Evolutionary conservation across 2,888 invertebrate species (phyloP), one percentile per base, ranked within the genome.

Genomic region (Lasioglossum pauxillum): DNA sequence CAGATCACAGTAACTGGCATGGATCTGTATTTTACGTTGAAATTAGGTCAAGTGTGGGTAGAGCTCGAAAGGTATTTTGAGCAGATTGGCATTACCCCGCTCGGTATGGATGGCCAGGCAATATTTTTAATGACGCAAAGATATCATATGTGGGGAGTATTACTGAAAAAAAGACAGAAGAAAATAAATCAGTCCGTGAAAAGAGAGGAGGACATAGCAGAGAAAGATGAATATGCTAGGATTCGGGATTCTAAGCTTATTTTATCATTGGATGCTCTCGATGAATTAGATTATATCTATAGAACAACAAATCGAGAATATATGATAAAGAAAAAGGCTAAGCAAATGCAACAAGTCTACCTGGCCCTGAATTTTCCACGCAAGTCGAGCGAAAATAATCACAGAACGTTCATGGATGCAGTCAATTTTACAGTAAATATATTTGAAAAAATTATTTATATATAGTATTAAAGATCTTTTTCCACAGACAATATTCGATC

Each of bases 41-140:
- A 95, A 88, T 89, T 95, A 72, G 95, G 95, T 3, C 95, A 96
- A 90, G 92, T 95, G 14, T 96, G 96, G 96, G 87, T 93, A 35
- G 96, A 96, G 90, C 87, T 96, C 3, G 85, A 91, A 23, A 91
- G 88, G 49, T 95, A 95, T 88, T 90, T 96, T 35, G 91, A 94
- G 79, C 91, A 92, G n/a, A 89, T 90, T 7, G 94, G 94, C 7
- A 90, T 96, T 7, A 91, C 89, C 75, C 95, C 95, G 0, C 89
- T 95, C 44, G 94, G 93, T 19, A 90, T 94, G 75, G 96, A 96
- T 88, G 92, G 92, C 3, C 92, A 95, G 77, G 91, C 95, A 86
- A 90, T 96, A 64, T 88, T 91, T 31, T 86, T 93, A 38, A 92
- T 96, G 91, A 92, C 93, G 2, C 92, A 94, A 38, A 91, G 95